Percentiles rank a stretch among this genome's conserved stretches.
Evolutionary conservation across 2,113 vertebrate species (phyloP).

Genomic region (Synodontis membranacea): DNA sequence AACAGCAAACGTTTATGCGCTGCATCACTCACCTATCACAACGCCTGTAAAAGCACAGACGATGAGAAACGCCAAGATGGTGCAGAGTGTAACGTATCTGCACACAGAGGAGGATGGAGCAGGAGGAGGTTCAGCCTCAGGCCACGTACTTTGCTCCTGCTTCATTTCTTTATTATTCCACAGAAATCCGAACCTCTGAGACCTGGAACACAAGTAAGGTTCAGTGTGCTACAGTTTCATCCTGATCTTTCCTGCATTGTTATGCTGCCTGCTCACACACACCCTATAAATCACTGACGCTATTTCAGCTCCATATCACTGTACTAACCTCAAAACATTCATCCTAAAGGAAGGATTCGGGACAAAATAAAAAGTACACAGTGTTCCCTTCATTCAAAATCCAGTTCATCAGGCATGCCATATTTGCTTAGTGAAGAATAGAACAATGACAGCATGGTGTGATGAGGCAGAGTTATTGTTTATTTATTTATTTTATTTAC

Average conservation of each 20-base stretch:
- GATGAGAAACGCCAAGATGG: slow-evolving; percentile 65
- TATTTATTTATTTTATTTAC: neutral
- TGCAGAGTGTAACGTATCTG: slow-evolving; percentile 50
- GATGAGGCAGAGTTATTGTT: neutral
- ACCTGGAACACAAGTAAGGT: slow-evolving; percentile 31
- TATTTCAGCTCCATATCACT: neutral
- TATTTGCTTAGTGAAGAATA: neutral
- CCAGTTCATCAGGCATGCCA: too few relatives aligned
- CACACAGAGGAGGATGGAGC: slow-evolving; percentile 45
- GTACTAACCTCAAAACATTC: neutral
- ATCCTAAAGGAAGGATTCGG: neutral
- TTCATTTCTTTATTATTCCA: slow-evolving; percentile 64
- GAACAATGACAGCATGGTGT: neutral
- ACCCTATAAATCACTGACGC: neutral
- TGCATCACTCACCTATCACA: slow-evolving; percentile 64
- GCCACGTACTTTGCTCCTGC: slow-evolving; percentile 64
- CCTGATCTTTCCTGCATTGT: neutral
- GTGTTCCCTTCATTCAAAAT: neutral
- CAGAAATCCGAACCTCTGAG: slow-evolving; percentile 41
- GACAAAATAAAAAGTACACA: neutral
- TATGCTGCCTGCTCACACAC: neutral
- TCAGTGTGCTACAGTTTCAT: slow-evolving; percentile 14
- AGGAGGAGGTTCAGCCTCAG: slow-evolving; percentile 43
- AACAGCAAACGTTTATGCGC: neutral
- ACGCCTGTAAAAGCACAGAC: slow-evolving; percentile 67